A percentile compares a stretch with the other conserved stretches of the same genome.
These are phyloP conservation scores for Dipodomys stephensi DNA, from an alignment of 2,113 vertebrate species.

Conservation along the genomic window DNA sequence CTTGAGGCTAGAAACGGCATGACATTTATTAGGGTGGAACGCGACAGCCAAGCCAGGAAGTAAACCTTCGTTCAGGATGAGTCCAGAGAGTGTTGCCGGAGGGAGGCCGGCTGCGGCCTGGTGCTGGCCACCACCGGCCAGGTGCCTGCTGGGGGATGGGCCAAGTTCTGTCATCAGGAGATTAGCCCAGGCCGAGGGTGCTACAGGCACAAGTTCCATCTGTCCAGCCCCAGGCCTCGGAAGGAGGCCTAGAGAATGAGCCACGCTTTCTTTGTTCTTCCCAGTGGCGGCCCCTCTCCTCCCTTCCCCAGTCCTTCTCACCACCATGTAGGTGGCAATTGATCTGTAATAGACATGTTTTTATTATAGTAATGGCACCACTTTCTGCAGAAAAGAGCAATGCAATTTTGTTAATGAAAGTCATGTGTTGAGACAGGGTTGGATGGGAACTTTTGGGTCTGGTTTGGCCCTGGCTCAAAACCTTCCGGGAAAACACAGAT, in stretches of 20 bases:
- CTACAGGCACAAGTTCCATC: background rate
- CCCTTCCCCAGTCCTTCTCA: constrained; percentile 19
- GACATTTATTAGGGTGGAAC: background rate
- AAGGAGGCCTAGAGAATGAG: background rate
- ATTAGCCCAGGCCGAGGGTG: background rate
- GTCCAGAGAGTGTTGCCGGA: background rate
- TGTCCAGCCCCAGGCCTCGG: background rate
- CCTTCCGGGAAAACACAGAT: constrained; percentile 80
- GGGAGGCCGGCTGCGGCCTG: too few relatives aligned
- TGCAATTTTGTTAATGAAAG: constrained; percentile 82
- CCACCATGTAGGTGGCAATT: constrained; percentile 76
- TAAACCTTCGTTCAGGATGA: background rate
- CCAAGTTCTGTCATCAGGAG: background rate
- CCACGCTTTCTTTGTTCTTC: constrained; percentile 50
- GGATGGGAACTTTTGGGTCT: constrained; percentile 77
- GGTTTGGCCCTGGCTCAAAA: constrained; percentile 77
- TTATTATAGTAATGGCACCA: constrained; percentile 78
- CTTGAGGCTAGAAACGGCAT: background rate
- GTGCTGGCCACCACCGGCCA: background rate
- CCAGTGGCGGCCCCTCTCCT: background rate
- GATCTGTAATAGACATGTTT: constrained; percentile 76
- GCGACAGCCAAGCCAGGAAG: background rate
- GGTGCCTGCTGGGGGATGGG: fast-evolving
- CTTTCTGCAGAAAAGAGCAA: constrained; percentile 80
- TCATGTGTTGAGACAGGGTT: constrained; percentile 77